These are phyloP conservation scores for Rhopalosiphum nymphaeae DNA, from an alignment of 2,888 invertebrate species.

Conservation along the genomic window DNA sequence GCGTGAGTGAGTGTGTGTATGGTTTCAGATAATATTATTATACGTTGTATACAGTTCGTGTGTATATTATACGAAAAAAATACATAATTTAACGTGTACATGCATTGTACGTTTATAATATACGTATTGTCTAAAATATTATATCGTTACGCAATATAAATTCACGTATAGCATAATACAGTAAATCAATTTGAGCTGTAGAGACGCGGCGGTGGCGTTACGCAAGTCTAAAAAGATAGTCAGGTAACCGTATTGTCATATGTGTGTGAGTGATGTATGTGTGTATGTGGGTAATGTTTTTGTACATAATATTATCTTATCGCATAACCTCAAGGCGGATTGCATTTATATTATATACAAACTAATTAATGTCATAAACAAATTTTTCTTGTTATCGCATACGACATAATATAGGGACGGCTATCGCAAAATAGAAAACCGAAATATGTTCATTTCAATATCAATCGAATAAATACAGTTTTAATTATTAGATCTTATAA, in stretches of 20 bases:
- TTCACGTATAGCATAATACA: neutral
- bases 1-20: neutral
- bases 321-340: neutral
- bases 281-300: neutral
- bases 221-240: neutral
- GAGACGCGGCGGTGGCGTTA: neutral
- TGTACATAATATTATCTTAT: neutral
- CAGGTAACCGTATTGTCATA: neutral
- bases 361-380: neutral
- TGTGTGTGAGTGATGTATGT: neutral
- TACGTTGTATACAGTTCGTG: neutral
- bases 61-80: neutral
- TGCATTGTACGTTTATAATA: neutral
- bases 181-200: slow-evolving; percentile 25
- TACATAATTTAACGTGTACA: slow-evolving; percentile 8
- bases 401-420: neutral
- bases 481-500: neutral
- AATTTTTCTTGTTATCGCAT: neutral
- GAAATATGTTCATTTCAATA: neutral
- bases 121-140: neutral
- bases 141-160: slow-evolving; percentile 18
- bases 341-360: neutral
- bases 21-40: slow-evolving; percentile 13
- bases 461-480: neutral
- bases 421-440: neutral